Conservation (phyloP, 2,113 vertebrate species). For the Microcebus lehilahytsara region DNA sequence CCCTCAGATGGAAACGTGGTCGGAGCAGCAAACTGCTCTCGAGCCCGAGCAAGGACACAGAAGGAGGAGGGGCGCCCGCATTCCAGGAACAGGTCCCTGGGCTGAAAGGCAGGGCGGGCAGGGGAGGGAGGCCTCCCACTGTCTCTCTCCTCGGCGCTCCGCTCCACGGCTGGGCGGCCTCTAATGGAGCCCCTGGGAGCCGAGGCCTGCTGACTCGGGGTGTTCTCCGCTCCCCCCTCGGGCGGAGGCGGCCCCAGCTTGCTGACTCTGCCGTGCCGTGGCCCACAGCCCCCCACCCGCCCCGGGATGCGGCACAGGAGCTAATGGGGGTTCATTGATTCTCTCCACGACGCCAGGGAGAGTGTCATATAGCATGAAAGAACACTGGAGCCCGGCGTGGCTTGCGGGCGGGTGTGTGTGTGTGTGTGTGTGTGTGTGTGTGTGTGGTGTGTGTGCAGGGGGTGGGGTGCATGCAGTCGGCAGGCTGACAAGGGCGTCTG, state of each 20-base stretch:
- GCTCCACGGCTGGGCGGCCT: neutral
- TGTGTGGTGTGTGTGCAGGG: no score
- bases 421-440: no score
- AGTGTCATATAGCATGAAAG: constrained; percentile 41
- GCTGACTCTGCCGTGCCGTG: constrained; percentile 32
- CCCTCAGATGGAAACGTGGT: neutral
- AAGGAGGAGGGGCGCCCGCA: neutral
- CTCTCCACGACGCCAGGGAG: neutral
- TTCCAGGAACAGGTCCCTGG: neutral
- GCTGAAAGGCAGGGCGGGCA: neutral
- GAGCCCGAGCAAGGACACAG: neutral
- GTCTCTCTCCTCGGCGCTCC: neutral
- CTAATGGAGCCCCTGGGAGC: neutral
- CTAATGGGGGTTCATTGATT: constrained; percentile 69
- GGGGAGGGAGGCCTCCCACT: neutral
- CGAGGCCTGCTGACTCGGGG: neutral
- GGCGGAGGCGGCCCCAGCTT: neutral
- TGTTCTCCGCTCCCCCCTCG: neutral
- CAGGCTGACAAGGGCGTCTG: neutral
- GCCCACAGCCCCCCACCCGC: neutral
- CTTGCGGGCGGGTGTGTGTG: neutral
- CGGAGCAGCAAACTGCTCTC: neutral
- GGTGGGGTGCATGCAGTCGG: no score
- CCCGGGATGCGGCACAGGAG: neutral
- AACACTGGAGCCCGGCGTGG: neutral